Evolutionary conservation across 2,888 invertebrate genomes (phyloP).

Genomic region (Limnephilus auricula): DNA sequence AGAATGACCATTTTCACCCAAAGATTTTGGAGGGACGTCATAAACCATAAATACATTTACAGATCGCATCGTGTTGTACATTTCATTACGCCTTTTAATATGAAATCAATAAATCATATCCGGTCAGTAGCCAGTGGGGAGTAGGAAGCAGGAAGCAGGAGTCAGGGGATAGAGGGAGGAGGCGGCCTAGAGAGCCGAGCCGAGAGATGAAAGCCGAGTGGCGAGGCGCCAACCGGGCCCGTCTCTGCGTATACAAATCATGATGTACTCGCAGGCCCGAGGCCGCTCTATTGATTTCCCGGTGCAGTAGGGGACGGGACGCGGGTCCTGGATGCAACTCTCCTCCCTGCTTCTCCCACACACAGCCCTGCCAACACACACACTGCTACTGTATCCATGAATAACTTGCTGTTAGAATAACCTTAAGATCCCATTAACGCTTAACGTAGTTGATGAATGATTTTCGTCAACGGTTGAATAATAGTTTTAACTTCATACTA

Average conservation of each 20-base stretch:
- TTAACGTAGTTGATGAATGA: background rate
- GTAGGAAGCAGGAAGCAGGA: background rate
- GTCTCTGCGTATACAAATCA: background rate
- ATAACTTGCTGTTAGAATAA: background rate
- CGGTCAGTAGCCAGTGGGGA: background rate
- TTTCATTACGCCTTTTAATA: background rate
- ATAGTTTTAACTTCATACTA: too few relatives aligned
- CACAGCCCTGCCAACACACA: background rate
- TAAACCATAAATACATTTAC: background rate
- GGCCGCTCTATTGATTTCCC: constrained; percentile 2
- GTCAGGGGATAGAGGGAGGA: background rate
- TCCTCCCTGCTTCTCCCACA: background rate
- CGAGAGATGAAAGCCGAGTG: background rate
- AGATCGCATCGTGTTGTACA: background rate
- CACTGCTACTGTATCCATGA: background rate
- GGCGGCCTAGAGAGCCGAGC: background rate
- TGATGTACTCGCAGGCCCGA: background rate
- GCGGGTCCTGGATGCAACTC: background rate
- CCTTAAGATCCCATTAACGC: background rate
- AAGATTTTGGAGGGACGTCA: background rate
- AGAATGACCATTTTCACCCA: background rate
- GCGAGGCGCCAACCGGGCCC: background rate
- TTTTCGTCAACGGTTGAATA: background rate
- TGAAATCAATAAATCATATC: background rate
- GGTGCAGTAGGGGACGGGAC: background rate